Conservation (phyloP, 2,888 invertebrate genomes). For the Strigamia maritima region DNA sequence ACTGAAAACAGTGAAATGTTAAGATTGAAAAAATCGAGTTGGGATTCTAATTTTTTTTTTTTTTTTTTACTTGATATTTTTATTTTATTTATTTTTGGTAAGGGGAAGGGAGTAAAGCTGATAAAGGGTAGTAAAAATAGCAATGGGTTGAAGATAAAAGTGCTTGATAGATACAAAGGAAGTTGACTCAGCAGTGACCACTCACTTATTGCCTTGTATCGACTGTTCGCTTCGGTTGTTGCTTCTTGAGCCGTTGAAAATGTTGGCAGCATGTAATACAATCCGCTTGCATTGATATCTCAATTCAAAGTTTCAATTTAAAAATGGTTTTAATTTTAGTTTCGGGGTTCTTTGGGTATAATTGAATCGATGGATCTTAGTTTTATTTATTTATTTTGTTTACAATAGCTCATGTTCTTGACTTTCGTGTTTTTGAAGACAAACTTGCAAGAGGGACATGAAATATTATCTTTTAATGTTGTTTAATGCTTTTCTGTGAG, state of each 20-base stretch:
- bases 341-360: no score
- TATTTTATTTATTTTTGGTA: no score
- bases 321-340: not conserved
- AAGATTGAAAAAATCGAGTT: not conserved
- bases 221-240: not conserved
- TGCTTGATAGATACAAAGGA: not conserved
- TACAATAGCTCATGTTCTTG: no score
- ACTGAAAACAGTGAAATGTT: not conserved
- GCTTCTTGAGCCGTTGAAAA: not conserved
- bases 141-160: not conserved
- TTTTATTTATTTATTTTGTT: no score
- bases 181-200: conserved; percentile 4
- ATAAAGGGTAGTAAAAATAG: not conserved
- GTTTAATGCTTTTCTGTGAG: no score
- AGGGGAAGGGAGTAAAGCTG: not conserved
- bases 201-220: conserved; percentile 4
- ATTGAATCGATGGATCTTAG: no score
- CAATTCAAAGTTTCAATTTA: not conserved
- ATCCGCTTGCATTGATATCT: not conserved
- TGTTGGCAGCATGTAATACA: not conserved
- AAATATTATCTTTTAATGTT: no score
- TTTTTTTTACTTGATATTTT: not conserved
- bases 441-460: no score
- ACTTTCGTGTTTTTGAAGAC: no score
- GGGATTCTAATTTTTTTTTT: not conserved